These are phyloP conservation scores for Norana najaformis DNA, from an alignment of 2,888 invertebrate genomes.

Conservation along the genomic window DNA sequence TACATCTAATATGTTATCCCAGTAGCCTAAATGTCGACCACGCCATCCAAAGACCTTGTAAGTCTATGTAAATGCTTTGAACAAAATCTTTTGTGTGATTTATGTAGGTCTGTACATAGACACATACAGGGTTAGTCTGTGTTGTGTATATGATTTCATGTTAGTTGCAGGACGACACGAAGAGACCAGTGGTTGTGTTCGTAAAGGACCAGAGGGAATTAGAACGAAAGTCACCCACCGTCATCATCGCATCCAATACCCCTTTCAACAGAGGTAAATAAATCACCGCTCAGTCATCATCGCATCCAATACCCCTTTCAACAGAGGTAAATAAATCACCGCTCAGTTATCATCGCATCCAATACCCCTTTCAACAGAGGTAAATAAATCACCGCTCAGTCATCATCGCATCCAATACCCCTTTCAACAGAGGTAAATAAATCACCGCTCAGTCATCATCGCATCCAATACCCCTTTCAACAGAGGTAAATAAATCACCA, in stretches of 20 bases:
- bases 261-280: slow-evolving; percentile 15
- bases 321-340: slow-evolving; percentile 21
- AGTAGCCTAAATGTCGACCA: too few species aligned
- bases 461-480: neutral
- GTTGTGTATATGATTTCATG: neutral
- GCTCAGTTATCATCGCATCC: neutral
- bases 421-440: slow-evolving; percentile 21
- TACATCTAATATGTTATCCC: too few species aligned
- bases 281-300: neutral
- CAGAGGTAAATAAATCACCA: slow-evolving; percentile 22
- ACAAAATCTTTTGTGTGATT: too few species aligned
- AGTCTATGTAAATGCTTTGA: too few species aligned
- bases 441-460: neutral
- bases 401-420: neutral
- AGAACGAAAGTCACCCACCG: slow-evolving; percentile 14
- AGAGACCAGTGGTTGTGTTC: neutral
- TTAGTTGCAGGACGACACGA: neutral
- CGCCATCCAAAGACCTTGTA: too few species aligned
- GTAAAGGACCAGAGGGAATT: slow-evolving; percentile 1
- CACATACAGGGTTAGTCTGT: too few species aligned
- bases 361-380: slow-evolving; percentile 6
- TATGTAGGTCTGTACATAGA: too few species aligned
- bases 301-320: neutral
- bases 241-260: neutral
- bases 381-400: slow-evolving; percentile 10